Percentiles rank a stretch among this genome's conserved stretches.
Evolutionary conservation across 2,113 vertebrate genomes (phyloP).

Genomic region (Natator depressus): DNA sequence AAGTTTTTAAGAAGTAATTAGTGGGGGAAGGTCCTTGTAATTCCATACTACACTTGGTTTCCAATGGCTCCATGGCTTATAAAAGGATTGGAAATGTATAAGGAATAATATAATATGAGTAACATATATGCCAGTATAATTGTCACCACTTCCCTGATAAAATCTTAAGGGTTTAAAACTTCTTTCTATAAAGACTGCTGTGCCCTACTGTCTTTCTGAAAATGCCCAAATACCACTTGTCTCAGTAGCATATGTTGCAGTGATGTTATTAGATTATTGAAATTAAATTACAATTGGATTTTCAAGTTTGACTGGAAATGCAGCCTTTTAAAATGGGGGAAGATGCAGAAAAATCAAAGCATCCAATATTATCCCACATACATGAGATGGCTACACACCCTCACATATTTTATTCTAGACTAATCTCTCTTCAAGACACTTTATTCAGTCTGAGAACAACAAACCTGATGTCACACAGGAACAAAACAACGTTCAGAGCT

Average conservation of each 20-base stretch:
- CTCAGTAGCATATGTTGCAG: not conserved
- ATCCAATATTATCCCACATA: not conserved
- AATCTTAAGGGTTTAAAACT: not conserved
- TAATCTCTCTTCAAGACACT: not conserved
- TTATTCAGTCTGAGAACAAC: not conserved
- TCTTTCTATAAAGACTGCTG: slow-evolving; percentile 34
- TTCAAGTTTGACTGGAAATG: not conserved
- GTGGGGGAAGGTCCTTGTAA: not conserved
- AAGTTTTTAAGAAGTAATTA: not conserved
- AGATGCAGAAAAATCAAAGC: not conserved
- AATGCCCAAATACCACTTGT: slow-evolving; percentile 2
- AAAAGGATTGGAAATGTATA: slow-evolving; percentile 68
- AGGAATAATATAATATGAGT: slow-evolving; percentile 43
- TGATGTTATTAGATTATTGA: not conserved
- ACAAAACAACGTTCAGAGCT: not conserved
- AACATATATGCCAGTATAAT: slow-evolving; percentile 50
- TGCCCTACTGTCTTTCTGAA: not conserved
- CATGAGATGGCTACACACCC: not conserved
- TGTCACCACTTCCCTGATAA: slow-evolving; percentile 60
- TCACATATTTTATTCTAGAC: not conserved
- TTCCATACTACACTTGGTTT: slow-evolving; percentile 36
- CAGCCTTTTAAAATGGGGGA: not conserved
- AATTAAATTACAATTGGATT: not conserved
- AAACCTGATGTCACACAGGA: slow-evolving; percentile 20
- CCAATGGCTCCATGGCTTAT: slow-evolving; percentile 38